Percentiles rank a stretch among this genome's conserved stretches.
These are phyloP conservation scores for Pocillopora grandis DNA, from an alignment of 92 coral and sea anemone genomes.

Conservation along the genomic window DNA sequence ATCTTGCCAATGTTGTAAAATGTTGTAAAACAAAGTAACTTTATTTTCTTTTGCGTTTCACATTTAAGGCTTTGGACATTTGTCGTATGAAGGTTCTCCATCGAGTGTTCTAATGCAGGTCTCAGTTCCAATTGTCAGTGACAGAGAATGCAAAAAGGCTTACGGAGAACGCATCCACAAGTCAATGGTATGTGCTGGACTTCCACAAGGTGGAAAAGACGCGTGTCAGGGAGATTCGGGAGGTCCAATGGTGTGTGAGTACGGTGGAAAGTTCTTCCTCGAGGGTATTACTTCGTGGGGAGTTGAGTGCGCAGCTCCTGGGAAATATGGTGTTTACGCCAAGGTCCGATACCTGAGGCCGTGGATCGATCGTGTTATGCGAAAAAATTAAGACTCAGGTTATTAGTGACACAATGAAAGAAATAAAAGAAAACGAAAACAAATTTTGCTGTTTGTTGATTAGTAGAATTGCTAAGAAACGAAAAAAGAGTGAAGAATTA, in stretches of 20 bases:
- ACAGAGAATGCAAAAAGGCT: constrained; percentile 41
- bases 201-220: constrained; percentile 64
- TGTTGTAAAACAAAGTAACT: background rate
- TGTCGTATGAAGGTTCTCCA: constrained; percentile 46
- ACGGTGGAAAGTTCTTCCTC: constrained; percentile 54
- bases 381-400: too few species aligned
- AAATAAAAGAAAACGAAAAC: too few species aligned
- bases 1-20: too few species aligned
- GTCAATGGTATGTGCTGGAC: constrained; percentile 81
- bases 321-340: constrained; percentile 67
- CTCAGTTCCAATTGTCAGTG: constrained; percentile 61
- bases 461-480: too few species aligned
- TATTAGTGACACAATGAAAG: too few species aligned
- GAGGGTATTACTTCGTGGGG: constrained; percentile 76
- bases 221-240: constrained; percentile 78
- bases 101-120: constrained; percentile 63
- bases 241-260: constrained; percentile 75
- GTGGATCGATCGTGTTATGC: constrained; percentile 39
- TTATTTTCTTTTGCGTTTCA: background rate
- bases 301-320: constrained; percentile 55
- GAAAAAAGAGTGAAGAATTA: too few species aligned
- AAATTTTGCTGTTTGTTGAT: too few species aligned
- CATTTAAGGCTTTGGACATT: constrained; percentile 60
- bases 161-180: constrained; percentile 48
- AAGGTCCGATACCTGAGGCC: constrained; percentile 41